Base-by-base conservation (phyloP, 1,140 invertebrate genomes). In the Eumeta japonica region DNA sequence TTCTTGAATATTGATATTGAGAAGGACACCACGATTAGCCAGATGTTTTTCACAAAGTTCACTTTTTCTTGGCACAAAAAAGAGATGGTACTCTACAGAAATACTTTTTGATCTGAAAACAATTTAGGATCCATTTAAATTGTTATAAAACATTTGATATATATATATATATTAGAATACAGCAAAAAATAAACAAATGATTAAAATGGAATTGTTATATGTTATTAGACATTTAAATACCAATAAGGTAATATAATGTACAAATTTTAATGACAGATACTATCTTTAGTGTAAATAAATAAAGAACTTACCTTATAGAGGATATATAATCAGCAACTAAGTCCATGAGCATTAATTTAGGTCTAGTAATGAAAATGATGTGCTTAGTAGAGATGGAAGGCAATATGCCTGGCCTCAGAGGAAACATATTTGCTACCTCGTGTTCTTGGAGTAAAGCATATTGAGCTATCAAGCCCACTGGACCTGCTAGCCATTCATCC, bases 11-110 rank as follows among this genome's bases (percentile, higher is more conserved):
- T 81, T 83, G 37, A 97, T 84, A 50, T 82, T 88, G 3, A 84
- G 84, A 51, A 84, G 83, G 0, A 96, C 90, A 5, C 90, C 89
- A 46, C 83, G 79, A 57, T 91, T 88, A 74, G 90, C 80, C 12
- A 90, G 75, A 48, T 88, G 85, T 55, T 90, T 90, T 54, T 92
- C 84, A 71, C 94, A 97, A 0, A 95, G 61, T 39, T 90, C 78
- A 68, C 90, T 94, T 54, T 85, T 89, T 2, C 88, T 79, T 0
- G 94, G 93, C 2, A 96, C 86, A 75, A 96, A 95, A 48, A 94
- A 86, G 16, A 97, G 75, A 50, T 88, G 84, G 52, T 86, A 89
- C 48, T 87, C 81, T 45, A 71, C 55, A 29, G 54, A 39, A 12
- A 46, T 35, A 43, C 48, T 58, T 46, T 49, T 78, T 60, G 34